A percentile compares a stretch with the other conserved stretches of the same genome.
These are phyloP conservation scores for Colletes latitarsis DNA, from an alignment of 1,140 invertebrate genomes.

Conservation along the genomic window DNA sequence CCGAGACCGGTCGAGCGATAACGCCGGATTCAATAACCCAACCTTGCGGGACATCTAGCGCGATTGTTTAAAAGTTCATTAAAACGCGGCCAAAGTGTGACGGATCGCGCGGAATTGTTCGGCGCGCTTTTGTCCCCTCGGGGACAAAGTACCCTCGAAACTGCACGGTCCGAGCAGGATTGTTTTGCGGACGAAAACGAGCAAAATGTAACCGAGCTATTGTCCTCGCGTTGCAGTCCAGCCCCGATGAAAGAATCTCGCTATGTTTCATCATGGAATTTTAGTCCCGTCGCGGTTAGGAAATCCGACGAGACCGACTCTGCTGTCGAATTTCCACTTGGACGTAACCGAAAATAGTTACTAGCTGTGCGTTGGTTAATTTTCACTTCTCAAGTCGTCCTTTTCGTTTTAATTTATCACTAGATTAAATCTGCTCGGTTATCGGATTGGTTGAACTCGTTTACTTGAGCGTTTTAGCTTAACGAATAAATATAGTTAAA, in stretches of 20 bases:
- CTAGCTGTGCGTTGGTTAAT: no score
- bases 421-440: no score
- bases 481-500: no score
- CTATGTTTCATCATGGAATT: constrained; percentile 36
- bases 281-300: background rate
- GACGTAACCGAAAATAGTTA: background rate
- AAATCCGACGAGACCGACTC: constrained; percentile 13
- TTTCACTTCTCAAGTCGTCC: no score
- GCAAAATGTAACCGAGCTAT: constrained; percentile 5
- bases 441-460: no score
- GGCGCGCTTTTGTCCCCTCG: constrained; percentile 28
- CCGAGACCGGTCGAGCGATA: background rate
- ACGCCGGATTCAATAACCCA: background rate
- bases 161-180: constrained; percentile 7
- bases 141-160: constrained; percentile 16
- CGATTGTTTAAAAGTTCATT: constrained; percentile 26
- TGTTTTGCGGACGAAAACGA: constrained; percentile 37
- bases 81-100: constrained; percentile 16
- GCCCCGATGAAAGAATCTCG: constrained; percentile 11
- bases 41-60: background rate
- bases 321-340: background rate
- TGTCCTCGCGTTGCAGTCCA: constrained; percentile 18
- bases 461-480: no score
- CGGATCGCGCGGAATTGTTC: constrained; percentile 23
- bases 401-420: no score